Base-by-base conservation (phyloP, 2,888 invertebrate genomes). In the Horisme vitalbata region DNA sequence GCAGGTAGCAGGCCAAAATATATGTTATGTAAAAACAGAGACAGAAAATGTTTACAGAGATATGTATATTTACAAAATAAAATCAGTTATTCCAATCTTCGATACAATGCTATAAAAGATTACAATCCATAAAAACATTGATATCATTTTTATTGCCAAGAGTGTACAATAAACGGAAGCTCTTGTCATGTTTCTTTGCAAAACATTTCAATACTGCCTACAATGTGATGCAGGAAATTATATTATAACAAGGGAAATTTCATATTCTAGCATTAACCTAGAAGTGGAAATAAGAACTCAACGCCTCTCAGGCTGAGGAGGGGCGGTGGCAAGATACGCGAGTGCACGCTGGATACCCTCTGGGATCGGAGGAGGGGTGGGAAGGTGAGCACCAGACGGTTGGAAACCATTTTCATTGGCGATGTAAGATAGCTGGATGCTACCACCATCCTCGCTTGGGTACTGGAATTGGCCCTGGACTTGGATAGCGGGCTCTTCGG, bases 331-430 rank as follows among this genome's bases (percentile, higher is more conserved):
- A 55, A 94, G 89, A 72, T 91, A 93, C 24, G 91, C 93, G 32
- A 94, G 79, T 14, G 94, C 92, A 41, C 91, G 91, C 64, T 93
- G 92, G 63, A 94, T 94, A 39, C 91, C 93, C 48, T 88, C 91
- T 36, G 94, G 94, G 51, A 94, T 92, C 49, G 94, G 94, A 26
- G 93, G 94, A 15, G 94, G 90, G 1, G 92, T 92, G 20, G 93
- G 93, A 1, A 93, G 71, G 61, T 92, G 92, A 11, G 84, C 84
- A n/a, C 92, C 92, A 61, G 84, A 89, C 5, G 93, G 93, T 69
- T 93, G 92, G 86, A 89, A 94, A 35, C 94, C 94, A 57, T 94
- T 93, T 71, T 94, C 94, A 65, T 94, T 92, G 37, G 94, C 94
- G 24, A 91, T 77, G 79, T 94, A 94, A 1, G 87, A 81, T 46